phyloP scores from a whole-genome alignment of 2,888 invertebrate species.

The Drosophila birchii region DNA sequence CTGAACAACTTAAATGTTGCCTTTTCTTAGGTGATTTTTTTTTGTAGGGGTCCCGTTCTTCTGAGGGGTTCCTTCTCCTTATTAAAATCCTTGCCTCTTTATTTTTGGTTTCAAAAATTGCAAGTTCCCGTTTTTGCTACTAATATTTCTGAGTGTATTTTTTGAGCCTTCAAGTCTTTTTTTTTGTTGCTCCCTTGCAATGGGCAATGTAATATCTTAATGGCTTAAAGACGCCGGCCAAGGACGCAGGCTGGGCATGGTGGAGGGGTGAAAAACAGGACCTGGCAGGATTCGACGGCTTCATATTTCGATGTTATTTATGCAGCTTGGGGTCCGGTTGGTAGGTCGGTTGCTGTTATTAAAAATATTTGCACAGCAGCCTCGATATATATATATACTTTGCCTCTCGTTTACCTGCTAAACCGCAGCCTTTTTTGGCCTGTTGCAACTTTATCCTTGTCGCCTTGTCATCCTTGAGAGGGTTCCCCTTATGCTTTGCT shows the following conservation, averaged over 20 bases:
- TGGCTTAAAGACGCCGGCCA: constrained; percentile 63
- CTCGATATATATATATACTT: neutral
- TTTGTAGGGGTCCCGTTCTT: neutral
- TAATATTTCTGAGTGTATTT: neutral
- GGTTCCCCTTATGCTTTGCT: constrained; percentile 21
- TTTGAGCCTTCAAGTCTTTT: constrained; percentile 12
- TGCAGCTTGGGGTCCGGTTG: constrained; percentile 51
- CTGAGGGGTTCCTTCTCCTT: neutral
- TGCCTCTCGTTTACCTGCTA: constrained; percentile 25
- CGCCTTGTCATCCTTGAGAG: constrained; percentile 35
- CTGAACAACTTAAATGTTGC: constrained; percentile 10
- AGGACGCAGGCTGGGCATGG: constrained; percentile 44
- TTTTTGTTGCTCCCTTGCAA: constrained; percentile 26
- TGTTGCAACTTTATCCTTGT: constrained; percentile 46
- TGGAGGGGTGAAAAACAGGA: neutral
- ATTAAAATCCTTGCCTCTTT: neutral
- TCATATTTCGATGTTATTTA: constrained; percentile 73
- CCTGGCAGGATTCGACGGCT: constrained; percentile 47
- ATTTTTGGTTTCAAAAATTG: too few relatives aligned
- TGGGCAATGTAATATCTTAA: constrained; percentile 67
- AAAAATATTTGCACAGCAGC: constrained; percentile 64
- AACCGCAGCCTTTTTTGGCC: constrained; percentile 37
- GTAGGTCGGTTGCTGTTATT: constrained; percentile 55
- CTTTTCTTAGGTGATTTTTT: constrained; percentile 2
- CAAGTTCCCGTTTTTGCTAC: neutral